phyloP scores from a whole-genome alignment of 1,140 invertebrate species.

The Rhyzopertha dominica region DNA sequence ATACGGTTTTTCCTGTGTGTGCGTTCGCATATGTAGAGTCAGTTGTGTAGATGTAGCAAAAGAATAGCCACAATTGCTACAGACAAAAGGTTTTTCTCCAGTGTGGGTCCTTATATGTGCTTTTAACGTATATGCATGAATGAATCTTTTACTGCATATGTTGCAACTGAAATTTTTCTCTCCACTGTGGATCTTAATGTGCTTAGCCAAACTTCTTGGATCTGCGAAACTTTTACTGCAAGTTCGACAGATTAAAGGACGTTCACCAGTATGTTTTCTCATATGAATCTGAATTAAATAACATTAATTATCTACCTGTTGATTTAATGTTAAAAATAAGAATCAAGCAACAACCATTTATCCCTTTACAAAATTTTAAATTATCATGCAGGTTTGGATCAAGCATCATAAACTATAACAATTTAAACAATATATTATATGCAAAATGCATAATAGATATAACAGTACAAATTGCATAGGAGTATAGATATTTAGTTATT shows the following conservation, averaged over 20 bases:
- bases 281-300: constrained; percentile 20
- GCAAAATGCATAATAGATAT: too few species aligned
- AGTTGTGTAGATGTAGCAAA: constrained; percentile 26
- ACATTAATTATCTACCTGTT: too few species aligned
- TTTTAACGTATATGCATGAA: constrained; percentile 15
- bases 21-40: constrained; percentile 22
- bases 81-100: constrained; percentile 31
- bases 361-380: too few species aligned
- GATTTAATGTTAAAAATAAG: too few species aligned
- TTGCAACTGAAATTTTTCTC: constrained; percentile 16
- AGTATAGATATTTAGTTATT: too few species aligned
- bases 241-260: constrained; percentile 23
- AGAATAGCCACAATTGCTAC: constrained; percentile 23
- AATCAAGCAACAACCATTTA: too few species aligned
- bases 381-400: too few species aligned
- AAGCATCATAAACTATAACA: too few species aligned
- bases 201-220: constrained; percentile 23
- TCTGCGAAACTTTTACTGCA: constrained; percentile 30
- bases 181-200: constrained; percentile 23
- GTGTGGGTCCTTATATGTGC: constrained; percentile 28
- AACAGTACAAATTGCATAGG: too few species aligned
- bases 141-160: constrained; percentile 18
- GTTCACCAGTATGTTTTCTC: constrained; percentile 29
- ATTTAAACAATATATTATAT: too few species aligned
- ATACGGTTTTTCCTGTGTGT: constrained; percentile 28